Percentiles rank a stretch among this genome's conserved stretches.
These are phyloP conservation scores for Tholera decimalis DNA, from an alignment of 2,888 invertebrate genomes.

Conservation along the genomic window DNA sequence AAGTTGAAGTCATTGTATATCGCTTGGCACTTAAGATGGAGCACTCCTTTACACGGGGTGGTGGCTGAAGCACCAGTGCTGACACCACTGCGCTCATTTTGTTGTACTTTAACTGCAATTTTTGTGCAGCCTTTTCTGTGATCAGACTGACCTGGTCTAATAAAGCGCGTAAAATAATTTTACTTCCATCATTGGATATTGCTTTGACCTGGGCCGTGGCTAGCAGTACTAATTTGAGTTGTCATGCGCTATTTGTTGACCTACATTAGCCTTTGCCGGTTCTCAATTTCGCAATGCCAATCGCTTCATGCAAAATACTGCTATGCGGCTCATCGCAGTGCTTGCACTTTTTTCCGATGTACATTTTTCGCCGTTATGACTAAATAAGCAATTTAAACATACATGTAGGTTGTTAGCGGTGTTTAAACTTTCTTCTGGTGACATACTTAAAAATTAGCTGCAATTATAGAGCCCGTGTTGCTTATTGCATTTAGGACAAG, in stretches of 20 bases:
- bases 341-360: no score
- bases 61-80: slow-evolving; percentile 1
- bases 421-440: slow-evolving; percentile 3
- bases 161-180: slow-evolving; percentile 2
- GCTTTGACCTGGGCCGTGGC: slow-evolving; percentile 4
- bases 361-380: slow-evolving; percentile 11
- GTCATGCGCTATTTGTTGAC: slow-evolving; percentile 17
- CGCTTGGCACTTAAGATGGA: background rate
- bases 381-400: slow-evolving; percentile 1
- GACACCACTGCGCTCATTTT: slow-evolving; percentile 1
- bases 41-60: slow-evolving; percentile 3
- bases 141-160: background rate
- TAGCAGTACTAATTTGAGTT: slow-evolving; percentile 4
- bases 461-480: slow-evolving; percentile 6
- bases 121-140: slow-evolving; percentile 8
- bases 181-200: no score
- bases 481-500: slow-evolving; percentile 1
- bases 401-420: slow-evolving; percentile 13
- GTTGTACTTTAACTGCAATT: background rate
- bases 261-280: background rate
- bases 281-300: background rate
- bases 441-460: slow-evolving; percentile 3
- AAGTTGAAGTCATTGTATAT: background rate
- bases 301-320: no score
- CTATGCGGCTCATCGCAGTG: no score